A percentile compares a stretch with the other conserved stretches of the same genome.
phyloP scores from a whole-genome alignment of 2,888 invertebrate species.

The Proisotoma minuta region DNA sequence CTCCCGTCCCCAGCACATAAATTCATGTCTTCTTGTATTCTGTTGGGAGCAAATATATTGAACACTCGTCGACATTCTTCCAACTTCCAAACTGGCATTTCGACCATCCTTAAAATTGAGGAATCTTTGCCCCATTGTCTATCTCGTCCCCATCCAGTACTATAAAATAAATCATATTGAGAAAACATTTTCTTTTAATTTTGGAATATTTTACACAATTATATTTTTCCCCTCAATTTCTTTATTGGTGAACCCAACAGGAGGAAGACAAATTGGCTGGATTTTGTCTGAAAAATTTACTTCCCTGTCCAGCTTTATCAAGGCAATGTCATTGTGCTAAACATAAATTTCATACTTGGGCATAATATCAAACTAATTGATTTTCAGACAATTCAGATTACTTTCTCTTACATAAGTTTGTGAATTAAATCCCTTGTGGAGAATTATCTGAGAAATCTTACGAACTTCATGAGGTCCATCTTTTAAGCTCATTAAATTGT shows the following conservation, averaged over 20 bases:
- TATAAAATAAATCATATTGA: conserved; percentile 1
- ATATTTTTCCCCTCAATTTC: conserved; percentile 3
- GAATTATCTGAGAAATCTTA: conserved; percentile 72
- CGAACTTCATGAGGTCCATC: conserved; percentile 74
- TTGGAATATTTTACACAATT: not conserved
- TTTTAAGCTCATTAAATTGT: conserved; percentile 69
- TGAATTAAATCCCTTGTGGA: conserved; percentile 77
- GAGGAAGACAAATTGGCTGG: conserved; percentile 67
- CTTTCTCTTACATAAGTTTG: conserved; percentile 64
- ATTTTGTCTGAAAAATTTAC: conserved; percentile 67
- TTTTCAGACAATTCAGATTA: no score
- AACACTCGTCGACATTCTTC: conserved; percentile 71
- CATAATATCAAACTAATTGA: not conserved
- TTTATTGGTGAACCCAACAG: not conserved
- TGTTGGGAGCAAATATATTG: conserved; percentile 79
- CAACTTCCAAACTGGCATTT: conserved; percentile 79
- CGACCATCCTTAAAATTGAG: conserved; percentile 73
- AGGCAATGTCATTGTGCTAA: conserved; percentile 77
- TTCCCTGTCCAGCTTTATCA: conserved; percentile 72
- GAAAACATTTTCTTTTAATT: not conserved
- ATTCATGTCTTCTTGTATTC: conserved; percentile 75
- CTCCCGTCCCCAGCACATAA: conserved; percentile 78
- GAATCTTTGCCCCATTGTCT: conserved; percentile 52
- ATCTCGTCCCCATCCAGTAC: conserved; percentile 36
- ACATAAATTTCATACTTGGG: conserved; percentile 44